Evolutionary conservation across 2,797 vertebrate genomes (phyloP).

Genomic region (Hapalemur alaotrensis): DNA sequence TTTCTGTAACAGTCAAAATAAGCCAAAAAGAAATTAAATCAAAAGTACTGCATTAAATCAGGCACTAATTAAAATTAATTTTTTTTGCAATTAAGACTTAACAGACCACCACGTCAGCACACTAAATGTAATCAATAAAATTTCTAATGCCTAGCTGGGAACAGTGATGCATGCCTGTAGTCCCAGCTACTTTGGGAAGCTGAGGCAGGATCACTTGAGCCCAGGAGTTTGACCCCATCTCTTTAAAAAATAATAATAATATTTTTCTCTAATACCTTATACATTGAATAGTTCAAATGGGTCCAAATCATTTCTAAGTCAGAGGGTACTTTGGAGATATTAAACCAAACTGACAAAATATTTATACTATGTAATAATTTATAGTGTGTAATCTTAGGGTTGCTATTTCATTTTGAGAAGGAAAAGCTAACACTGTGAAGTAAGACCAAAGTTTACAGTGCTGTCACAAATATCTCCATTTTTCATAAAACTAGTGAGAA

Average conservation of each 20-base stretch:
- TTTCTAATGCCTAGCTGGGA: not conserved
- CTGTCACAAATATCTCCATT: not conserved
- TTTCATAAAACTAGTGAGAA: not conserved
- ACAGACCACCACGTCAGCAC: not conserved
- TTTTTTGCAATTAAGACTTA: conserved; percentile 24
- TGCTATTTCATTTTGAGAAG: conserved; percentile 13
- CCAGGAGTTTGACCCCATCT: not conserved
- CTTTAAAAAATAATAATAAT: not conserved
- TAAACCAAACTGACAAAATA: conserved; percentile 30
- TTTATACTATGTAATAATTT: not conserved
- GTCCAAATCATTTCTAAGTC: not conserved
- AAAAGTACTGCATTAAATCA: conserved; percentile 3
- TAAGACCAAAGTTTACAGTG: not conserved
- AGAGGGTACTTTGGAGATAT: not conserved
- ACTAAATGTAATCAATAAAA: conserved; percentile 16
- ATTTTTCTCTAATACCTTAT: not conserved
- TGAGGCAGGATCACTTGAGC: not conserved
- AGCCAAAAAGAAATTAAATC: conserved; percentile 27
- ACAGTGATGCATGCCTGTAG: not conserved
- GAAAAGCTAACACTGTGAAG: conserved; percentile 14
- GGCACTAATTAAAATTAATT: not conserved
- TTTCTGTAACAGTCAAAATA: conserved; percentile 16
- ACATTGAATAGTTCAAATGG: not conserved
- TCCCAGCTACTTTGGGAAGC: not conserved
- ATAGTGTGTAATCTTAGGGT: not conserved